Percentiles rank a stretch among this genome's conserved stretches.
These are phyloP conservation scores for Sorex araneus DNA, from an alignment of 2,113 vertebrate species.

Conservation along the genomic window DNA sequence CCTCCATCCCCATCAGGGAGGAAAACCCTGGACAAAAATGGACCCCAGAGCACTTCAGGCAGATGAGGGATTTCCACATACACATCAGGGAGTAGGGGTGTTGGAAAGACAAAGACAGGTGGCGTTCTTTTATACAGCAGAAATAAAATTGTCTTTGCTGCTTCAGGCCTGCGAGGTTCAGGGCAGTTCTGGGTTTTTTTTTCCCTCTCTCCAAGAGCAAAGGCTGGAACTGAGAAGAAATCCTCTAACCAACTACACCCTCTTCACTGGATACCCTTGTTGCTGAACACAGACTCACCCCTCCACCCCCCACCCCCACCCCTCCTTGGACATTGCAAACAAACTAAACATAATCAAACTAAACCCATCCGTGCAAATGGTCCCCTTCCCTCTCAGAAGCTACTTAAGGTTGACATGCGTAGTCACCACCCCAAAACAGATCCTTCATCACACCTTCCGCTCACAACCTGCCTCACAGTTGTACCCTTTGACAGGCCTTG, in stretches of 20 bases:
- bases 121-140: background rate
- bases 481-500: slow-evolving; percentile 55
- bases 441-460: slow-evolving; percentile 24
- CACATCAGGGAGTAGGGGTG: background rate
- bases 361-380: background rate
- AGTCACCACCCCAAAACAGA: slow-evolving; percentile 23
- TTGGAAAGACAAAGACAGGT: too few species aligned
- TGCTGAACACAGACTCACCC: background rate
- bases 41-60: background rate
- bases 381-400: background rate
- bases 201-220: background rate
- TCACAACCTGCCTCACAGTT: slow-evolving; percentile 62
- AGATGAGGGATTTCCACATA: background rate
- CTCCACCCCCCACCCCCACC: too few species aligned
- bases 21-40: background rate
- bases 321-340: background rate
- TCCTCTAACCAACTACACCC: background rate
- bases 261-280: background rate
- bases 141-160: background rate
- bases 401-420: slow-evolving; percentile 73
- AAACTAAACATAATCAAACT: background rate
- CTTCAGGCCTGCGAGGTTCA: background rate
- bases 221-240: background rate
- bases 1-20: background rate
- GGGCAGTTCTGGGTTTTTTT: background rate